These are phyloP conservation scores for Brachionus sp. DNA, from an alignment of 1,140 invertebrate genomes.

Conservation along the genomic window DNA sequence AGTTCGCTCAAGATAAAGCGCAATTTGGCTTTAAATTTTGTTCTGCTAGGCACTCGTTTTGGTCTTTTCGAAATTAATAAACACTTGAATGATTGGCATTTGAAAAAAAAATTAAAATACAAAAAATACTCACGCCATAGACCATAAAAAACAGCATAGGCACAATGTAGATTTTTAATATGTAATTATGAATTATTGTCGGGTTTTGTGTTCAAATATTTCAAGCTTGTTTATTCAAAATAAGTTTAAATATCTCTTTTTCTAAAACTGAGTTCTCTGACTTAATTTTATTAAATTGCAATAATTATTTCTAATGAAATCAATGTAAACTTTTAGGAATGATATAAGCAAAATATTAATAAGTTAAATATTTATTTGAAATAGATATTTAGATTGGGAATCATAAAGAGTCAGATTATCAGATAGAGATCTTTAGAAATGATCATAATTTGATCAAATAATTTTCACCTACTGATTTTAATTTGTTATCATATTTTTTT, in stretches of 20 bases:
- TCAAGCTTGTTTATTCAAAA: constrained; percentile 34
- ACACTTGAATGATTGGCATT: neutral
- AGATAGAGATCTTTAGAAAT: neutral
- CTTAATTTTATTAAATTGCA: constrained; percentile 23
- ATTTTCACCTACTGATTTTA: neutral
- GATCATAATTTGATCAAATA: neutral
- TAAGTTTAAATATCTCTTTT: neutral
- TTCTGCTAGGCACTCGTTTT: neutral
- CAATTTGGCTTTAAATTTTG: neutral
- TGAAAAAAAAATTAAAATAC: neutral
- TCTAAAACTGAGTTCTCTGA: constrained; percentile 20
- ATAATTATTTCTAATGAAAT: constrained; percentile 36
- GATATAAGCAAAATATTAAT: constrained; percentile 30
- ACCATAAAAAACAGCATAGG: neutral
- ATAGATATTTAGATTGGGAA: neutral
- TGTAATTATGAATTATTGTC: constrained; percentile 23
- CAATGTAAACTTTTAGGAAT: constrained; percentile 12
- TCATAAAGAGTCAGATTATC: neutral
- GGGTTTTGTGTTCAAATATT: neutral
- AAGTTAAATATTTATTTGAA: constrained; percentile 36
- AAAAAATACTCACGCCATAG: neutral
- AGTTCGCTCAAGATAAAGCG: neutral
- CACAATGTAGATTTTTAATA: constrained; percentile 20
- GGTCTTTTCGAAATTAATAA: neutral
- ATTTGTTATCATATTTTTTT: neutral